Evolutionary conservation across 1,140 invertebrate species (phyloP).

Genomic region (Megalonaias nervosa): DNA sequence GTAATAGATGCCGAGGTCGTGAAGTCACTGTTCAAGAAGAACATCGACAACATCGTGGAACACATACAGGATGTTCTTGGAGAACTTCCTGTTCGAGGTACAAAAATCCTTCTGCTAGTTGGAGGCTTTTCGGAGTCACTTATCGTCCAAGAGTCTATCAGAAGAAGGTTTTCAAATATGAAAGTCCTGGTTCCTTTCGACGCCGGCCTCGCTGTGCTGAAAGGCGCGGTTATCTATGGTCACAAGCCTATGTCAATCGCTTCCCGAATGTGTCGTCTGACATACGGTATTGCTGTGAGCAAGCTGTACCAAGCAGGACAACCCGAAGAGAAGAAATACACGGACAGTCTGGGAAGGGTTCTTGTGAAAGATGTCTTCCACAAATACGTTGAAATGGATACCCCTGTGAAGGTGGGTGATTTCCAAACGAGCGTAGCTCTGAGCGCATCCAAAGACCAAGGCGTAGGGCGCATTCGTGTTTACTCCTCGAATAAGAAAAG

Average conservation of each 20-base stretch:
- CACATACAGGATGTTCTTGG: conserved; percentile 27
- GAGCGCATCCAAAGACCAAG: conserved; percentile 8
- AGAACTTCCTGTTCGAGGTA: conserved; percentile 13
- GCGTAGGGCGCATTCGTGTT: conserved; percentile 1
- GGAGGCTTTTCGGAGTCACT: conserved; percentile 28
- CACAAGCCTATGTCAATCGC: conserved; percentile 18
- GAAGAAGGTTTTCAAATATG: conserved; percentile 26
- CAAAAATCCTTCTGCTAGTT: conserved; percentile 23
- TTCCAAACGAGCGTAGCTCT: conserved; percentile 7
- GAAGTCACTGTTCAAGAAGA: conserved; percentile 25
- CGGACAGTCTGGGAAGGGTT: conserved; percentile 2
- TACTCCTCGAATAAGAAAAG: conserved; percentile 21
- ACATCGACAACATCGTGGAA: conserved; percentile 18
- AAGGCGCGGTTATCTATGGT: conserved; percentile 32
- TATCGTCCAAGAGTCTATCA: conserved; percentile 26
- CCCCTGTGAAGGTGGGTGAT: conserved; percentile 12
- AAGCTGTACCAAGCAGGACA: conserved; percentile 13
- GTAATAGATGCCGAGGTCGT: conserved; percentile 18
- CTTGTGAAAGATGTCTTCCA: conserved; percentile 31
- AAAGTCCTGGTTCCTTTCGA: conserved; percentile 26
- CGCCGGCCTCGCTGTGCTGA: conserved; percentile 32
- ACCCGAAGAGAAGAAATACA: conserved; percentile 11
- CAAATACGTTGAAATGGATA: conserved; percentile 20
- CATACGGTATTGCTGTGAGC: conserved; percentile 23
- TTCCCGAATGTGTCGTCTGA: conserved; percentile 21